Evolutionary conservation across 2,113 vertebrate species (phyloP).

Genomic region (Casuarius casuarius): DNA sequence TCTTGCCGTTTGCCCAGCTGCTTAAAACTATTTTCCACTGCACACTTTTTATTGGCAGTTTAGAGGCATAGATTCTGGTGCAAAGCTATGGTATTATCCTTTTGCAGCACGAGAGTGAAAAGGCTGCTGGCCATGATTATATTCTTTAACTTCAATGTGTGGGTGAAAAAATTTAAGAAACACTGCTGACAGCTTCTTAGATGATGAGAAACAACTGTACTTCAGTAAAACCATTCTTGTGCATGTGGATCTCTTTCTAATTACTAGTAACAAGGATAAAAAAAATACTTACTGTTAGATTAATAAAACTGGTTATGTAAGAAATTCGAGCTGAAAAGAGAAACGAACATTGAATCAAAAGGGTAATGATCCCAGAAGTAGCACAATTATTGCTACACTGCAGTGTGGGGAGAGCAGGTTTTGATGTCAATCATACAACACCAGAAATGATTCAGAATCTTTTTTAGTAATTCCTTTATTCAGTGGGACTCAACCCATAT

Average conservation of each 20-base stretch:
- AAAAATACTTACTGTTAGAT: conserved; percentile 18
- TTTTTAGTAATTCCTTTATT: background rate
- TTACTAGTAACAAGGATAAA: conserved; percentile 45
- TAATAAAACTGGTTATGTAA: conserved; percentile 26
- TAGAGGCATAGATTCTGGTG: background rate
- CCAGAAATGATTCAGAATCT: background rate
- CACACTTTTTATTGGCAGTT: background rate
- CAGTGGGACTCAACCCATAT: background rate
- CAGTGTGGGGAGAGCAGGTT: background rate
- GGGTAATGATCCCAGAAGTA: conserved; percentile 35
- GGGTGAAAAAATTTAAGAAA: background rate
- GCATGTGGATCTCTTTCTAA: conserved; percentile 14
- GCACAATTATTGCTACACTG: background rate
- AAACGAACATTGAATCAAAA: conserved; percentile 32
- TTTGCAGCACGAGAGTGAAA: background rate
- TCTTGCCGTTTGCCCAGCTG: background rate
- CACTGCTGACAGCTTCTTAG: background rate
- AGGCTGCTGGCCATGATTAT: background rate
- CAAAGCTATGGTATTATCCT: background rate
- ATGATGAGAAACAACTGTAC: background rate
- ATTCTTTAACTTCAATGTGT: background rate
- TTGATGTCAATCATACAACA: background rate
- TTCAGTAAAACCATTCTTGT: background rate
- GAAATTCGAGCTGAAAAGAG: conserved; percentile 29
- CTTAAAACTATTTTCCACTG: background rate